Conservation (phyloP, 2,113 vertebrate species). For the Corapipo altera region DNA sequence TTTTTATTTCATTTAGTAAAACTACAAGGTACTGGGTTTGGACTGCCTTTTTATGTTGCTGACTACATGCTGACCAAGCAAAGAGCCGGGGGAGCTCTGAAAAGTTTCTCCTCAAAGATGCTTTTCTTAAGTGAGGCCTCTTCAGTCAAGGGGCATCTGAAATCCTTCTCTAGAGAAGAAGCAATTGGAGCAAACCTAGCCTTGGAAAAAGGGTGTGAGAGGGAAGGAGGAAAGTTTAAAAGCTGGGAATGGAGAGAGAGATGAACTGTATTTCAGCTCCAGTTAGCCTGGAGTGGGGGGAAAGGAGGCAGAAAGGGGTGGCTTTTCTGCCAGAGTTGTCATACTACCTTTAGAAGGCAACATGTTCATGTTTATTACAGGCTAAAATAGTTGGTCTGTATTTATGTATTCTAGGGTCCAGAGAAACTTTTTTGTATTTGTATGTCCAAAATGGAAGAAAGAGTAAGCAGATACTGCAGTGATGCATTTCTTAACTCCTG, state of each 20-base stretch:
- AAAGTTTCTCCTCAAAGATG: neutral
- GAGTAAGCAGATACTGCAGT: neutral
- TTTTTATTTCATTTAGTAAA: neutral
- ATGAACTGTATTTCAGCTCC: neutral
- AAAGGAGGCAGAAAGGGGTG: neutral
- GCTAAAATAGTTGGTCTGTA: neutral
- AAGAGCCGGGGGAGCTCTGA: neutral
- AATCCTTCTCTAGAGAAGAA: neutral
- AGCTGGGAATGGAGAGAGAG: neutral
- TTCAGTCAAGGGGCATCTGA: neutral
- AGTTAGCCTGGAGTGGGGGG: rapidly evolving
- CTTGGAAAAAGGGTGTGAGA: neutral
- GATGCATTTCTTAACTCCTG: neutral
- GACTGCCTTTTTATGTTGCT: neutral
- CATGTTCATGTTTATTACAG: neutral
- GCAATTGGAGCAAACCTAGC: neutral
- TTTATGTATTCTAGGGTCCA: neutral
- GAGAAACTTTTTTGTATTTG: neutral
- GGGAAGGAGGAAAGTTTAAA: neutral
- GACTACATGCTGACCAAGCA: neutral
- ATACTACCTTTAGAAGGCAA: neutral
- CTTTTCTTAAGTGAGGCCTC: neutral
- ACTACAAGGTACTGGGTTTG: neutral
- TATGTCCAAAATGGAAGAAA: neutral
- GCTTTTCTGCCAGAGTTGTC: neutral